A percentile compares a stretch with the other conserved stretches of the same genome.
Evolutionary conservation across 1,140 invertebrate species (phyloP).

Genomic region (Callitettix versicolor): DNA sequence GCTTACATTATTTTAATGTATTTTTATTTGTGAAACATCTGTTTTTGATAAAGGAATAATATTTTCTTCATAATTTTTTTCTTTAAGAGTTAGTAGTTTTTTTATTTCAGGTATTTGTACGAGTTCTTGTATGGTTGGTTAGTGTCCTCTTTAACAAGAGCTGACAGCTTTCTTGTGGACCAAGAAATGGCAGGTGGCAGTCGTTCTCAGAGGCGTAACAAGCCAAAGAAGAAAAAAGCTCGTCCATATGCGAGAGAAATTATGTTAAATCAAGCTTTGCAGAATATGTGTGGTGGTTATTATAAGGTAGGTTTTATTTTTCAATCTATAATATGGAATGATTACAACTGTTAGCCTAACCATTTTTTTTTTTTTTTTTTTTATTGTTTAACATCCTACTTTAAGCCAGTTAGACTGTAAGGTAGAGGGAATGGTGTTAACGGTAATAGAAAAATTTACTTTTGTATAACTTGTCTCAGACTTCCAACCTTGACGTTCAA

Average conservation of each 20-base stretch:
- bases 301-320: conserved; percentile 84
- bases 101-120: conserved; percentile 67
- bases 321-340: no score
- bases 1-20: no score
- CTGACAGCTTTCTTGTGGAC: conserved; percentile 71
- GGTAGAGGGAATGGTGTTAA: no score
- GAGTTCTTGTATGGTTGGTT: conserved; percentile 92
- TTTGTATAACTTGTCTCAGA: no score
- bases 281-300: conserved; percentile 89
- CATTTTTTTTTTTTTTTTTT: no score
- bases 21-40: no score
- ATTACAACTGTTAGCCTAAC: no score
- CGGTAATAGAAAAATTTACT: no score
- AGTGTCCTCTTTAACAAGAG: conserved; percentile 77
- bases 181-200: conserved; percentile 45
- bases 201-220: conserved; percentile 34
- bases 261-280: conserved; percentile 76
- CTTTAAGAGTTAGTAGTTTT: background rate
- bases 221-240: conserved; percentile 56
- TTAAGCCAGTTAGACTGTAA: no score
- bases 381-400: no score
- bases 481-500: no score
- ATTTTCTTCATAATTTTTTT: conserved; percentile 5
- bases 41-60: no score
- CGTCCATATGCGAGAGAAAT: conserved; percentile 74